Conservation (phyloP, 2,113 vertebrate genomes). For the Sula dactylatra region DNA sequence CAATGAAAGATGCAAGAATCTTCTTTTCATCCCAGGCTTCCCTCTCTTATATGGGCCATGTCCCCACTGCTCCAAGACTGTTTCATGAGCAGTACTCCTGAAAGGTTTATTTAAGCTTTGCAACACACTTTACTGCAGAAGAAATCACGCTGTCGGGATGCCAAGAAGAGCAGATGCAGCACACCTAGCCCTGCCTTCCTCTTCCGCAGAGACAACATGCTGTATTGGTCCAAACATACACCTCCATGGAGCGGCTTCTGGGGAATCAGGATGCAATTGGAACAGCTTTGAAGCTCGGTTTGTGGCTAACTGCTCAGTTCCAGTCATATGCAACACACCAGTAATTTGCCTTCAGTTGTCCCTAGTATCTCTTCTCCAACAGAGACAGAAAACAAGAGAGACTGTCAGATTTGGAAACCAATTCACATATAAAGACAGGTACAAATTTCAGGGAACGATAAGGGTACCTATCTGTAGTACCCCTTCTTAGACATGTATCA, state of each 20-base stretch:
- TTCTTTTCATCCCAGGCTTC: background rate
- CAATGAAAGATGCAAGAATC: background rate
- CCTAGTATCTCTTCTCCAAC: background rate
- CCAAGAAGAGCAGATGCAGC: constrained; percentile 8
- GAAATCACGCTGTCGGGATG: background rate
- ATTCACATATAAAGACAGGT: background rate
- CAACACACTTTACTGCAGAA: background rate
- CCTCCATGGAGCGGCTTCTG: background rate
- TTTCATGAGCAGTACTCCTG: background rate
- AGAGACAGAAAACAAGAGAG: background rate
- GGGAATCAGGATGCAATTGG: background rate
- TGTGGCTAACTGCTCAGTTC: background rate
- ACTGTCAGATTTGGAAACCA: background rate
- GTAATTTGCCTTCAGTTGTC: background rate
- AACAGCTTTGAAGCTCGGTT: background rate
- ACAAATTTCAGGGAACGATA: background rate
- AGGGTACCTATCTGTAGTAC: background rate
- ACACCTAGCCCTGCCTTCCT: background rate
- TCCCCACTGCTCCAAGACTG: background rate
- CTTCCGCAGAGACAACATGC: background rate
- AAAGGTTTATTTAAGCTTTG: background rate
- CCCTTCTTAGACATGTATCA: background rate
- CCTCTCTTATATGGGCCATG: background rate
- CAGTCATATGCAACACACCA: background rate
- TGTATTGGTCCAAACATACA: background rate